phyloP scores from a whole-genome alignment of 2,888 invertebrate species.

The Drosophila greeni region DNA sequence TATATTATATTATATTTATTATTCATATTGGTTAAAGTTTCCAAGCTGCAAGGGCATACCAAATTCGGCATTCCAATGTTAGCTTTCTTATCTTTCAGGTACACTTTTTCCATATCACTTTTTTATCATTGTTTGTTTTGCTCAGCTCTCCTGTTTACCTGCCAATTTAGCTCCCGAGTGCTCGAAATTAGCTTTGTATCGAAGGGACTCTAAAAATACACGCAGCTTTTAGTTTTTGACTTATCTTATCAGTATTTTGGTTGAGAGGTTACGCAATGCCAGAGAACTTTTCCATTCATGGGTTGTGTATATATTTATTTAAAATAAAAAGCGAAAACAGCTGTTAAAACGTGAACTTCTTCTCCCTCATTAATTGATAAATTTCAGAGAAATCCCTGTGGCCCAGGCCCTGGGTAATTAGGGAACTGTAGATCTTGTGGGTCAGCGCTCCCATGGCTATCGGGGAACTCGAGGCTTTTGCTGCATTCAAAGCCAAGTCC shows the following conservation, averaged over 20 bases:
- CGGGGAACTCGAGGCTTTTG: constrained; percentile 87
- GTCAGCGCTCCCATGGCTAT: constrained; percentile 93
- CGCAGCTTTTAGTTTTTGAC: constrained; percentile 17
- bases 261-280: constrained; percentile 8
- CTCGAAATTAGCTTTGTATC: constrained; percentile 29
- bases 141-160: constrained; percentile 49
- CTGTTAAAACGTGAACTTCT: constrained; percentile 65
- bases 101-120: neutral
- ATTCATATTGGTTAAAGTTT: neutral
- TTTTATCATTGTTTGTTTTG: constrained; percentile 50
- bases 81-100: neutral
- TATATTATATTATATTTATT: neutral
- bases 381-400: constrained; percentile 95
- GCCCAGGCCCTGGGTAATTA: constrained; percentile 87
- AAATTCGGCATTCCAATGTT: neutral
- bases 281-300: constrained; percentile 5
- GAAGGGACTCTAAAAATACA: neutral
- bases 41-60: neutral
- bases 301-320: constrained; percentile 22
- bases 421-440: constrained; percentile 92
- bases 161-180: constrained; percentile 29
- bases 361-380: constrained; percentile 89
- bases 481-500: constrained; percentile 92
- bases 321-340: neutral
- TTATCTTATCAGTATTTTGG: constrained; percentile 46